Percentiles rank a stretch among this genome's conserved stretches.
Evolutionary conservation across 2,797 vertebrate genomes (phyloP).

Genomic region (Balearica regulorum): DNA sequence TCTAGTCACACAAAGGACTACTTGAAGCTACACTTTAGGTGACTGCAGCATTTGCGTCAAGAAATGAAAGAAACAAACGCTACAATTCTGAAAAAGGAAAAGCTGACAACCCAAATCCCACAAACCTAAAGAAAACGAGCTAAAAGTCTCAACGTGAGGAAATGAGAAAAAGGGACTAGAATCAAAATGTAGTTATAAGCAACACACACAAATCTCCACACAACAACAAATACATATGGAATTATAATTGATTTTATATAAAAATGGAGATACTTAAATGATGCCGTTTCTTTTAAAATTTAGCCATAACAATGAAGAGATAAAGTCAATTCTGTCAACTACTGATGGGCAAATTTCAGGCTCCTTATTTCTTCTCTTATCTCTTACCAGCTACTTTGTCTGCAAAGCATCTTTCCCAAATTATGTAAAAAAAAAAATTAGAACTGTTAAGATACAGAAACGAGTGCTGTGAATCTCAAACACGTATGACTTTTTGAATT

Average conservation of each 20-base stretch:
- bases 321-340: background rate
- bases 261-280: background rate
- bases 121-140: background rate
- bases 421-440: background rate
- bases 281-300: background rate
- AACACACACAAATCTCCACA: background rate
- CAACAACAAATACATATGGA: background rate
- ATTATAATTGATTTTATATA: background rate
- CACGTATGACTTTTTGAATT: background rate
- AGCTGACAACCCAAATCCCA: background rate
- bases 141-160: background rate
- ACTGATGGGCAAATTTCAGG: background rate
- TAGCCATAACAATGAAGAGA: background rate
- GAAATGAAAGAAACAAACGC: background rate
- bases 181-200: background rate
- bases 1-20: conserved; percentile 18
- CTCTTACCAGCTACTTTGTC: background rate
- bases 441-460: background rate
- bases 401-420: background rate
- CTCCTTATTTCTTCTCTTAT: background rate
- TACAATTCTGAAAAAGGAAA: background rate
- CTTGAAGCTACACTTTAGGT: background rate
- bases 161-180: background rate
- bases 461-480: background rate
- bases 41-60: background rate